phyloP scores from a whole-genome alignment of 1,140 invertebrate genomes.

The Zaprionus africanus region DNA sequence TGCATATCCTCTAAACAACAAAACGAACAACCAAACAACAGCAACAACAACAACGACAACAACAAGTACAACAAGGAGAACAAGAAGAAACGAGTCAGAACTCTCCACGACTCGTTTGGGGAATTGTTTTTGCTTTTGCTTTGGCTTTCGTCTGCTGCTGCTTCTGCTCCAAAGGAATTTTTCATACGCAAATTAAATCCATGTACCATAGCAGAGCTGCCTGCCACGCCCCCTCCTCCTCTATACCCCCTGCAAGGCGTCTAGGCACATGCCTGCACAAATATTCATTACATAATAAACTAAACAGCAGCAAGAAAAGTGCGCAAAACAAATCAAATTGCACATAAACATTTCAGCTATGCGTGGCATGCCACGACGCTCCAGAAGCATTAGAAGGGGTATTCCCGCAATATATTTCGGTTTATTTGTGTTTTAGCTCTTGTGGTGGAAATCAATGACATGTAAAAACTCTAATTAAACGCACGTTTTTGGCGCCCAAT shows the following conservation, averaged over 20 bases:
- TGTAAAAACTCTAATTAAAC: conserved; percentile 81
- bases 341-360: conserved; percentile 54
- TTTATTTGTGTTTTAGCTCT: conserved; percentile 35
- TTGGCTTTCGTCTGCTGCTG: conserved; percentile 1
- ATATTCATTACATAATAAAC: conserved; percentile 82
- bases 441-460: conserved; percentile 72
- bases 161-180: conserved; percentile 63
- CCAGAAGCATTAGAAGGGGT: neutral
- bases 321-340: conserved; percentile 57
- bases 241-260: neutral
- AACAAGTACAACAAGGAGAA: conserved; percentile 4
- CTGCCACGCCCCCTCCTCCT: conserved; percentile 27
- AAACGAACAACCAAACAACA: conserved; percentile 34
- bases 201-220: conserved; percentile 47
- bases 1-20: conserved; percentile 81
- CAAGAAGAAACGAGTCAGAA: conserved; percentile 9
- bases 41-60: conserved; percentile 6
- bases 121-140: conserved; percentile 49
- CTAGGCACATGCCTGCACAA: conserved; percentile 50
- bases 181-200: conserved; percentile 82
- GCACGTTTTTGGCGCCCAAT: conserved; percentile 61
- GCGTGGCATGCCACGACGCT: conserved; percentile 27
- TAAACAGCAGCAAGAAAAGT: conserved; percentile 54
- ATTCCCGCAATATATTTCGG: conserved; percentile 27
- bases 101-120: conserved; percentile 67